A percentile compares a stretch with the other conserved stretches of the same genome.
Conservation (phyloP, 2,113 vertebrate species). For the Zonotrichia leucophrys region DNA sequence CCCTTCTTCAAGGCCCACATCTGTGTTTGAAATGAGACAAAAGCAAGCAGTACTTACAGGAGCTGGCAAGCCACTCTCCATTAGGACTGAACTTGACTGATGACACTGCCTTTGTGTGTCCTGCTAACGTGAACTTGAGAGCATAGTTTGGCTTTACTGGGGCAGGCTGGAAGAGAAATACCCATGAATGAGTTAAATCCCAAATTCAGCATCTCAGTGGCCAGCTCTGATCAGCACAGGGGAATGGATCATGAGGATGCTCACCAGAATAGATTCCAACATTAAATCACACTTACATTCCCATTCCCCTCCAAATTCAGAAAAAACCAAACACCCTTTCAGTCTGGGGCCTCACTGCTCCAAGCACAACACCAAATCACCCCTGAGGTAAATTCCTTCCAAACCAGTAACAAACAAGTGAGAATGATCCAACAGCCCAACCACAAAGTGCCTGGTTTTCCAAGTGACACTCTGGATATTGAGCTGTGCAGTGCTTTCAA, state of each 20-base stretch:
- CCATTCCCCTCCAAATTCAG: not conserved
- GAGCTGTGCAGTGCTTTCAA: not conserved
- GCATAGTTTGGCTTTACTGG: constrained; percentile 97
- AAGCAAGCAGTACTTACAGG: constrained; percentile 82
- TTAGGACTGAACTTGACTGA: constrained; percentile 98
- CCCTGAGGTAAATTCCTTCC: not conserved
- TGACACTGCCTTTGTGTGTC: constrained; percentile 97
- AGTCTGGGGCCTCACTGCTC: not conserved
- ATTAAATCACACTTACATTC: not conserved
- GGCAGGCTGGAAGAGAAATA: constrained; percentile 80
- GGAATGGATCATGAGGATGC: rapidly evolving
- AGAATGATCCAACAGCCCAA: not conserved
- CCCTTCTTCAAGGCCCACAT: not conserved
- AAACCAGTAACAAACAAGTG: not conserved
- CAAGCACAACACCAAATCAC: not conserved
- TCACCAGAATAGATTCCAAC: not conserved
- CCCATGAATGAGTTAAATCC: not conserved
- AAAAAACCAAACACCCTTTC: not conserved
- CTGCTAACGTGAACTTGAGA: constrained; percentile 96
- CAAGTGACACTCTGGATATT: not conserved
- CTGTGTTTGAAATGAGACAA: not conserved
- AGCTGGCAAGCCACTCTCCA: constrained; percentile 97
- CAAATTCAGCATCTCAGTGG: not conserved
- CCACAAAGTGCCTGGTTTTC: not conserved
- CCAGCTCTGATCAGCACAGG: not conserved